A percentile compares a stretch with the other conserved stretches of the same genome.
Evolutionary conservation across 2,113 vertebrate genomes (phyloP).

Genomic region (Apeltes quadracus): DNA sequence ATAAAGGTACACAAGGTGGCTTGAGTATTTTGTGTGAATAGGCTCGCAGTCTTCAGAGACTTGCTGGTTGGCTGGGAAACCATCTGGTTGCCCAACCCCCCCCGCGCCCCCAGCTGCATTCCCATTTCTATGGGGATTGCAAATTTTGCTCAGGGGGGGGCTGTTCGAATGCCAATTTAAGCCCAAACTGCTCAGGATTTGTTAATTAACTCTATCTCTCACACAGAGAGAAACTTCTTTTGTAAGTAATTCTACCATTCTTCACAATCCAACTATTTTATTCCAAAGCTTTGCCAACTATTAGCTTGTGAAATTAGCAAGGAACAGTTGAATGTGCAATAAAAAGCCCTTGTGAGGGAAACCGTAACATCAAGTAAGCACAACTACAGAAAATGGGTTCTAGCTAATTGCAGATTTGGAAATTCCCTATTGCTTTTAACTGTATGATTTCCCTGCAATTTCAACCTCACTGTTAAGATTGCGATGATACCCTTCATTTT

Average conservation of each 20-base stretch:
- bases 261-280: slow-evolving; percentile 55
- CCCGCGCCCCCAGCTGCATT: slow-evolving; percentile 49
- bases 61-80: slow-evolving; percentile 68
- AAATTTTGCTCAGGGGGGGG: slow-evolving; percentile 30
- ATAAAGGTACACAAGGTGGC: slow-evolving; percentile 45
- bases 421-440: slow-evolving; percentile 8
- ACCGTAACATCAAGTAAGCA: slow-evolving; percentile 33
- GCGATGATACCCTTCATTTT: neutral
- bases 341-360: slow-evolving; percentile 30
- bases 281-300: slow-evolving; percentile 59
- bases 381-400: slow-evolving; percentile 18
- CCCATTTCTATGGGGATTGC: slow-evolving; percentile 62
- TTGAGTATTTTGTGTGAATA: slow-evolving; percentile 61
- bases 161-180: slow-evolving; percentile 57
- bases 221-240: slow-evolving; percentile 59
- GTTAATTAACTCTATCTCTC: slow-evolving; percentile 73
- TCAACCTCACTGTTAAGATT: slow-evolving; percentile 16
- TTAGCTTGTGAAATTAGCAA: slow-evolving; percentile 58
- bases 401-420: slow-evolving; percentile 6
- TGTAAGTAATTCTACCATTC: slow-evolving; percentile 62
- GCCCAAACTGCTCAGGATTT: slow-evolving; percentile 60
- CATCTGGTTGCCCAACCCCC: slow-evolving; percentile 69
- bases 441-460: slow-evolving; percentile 17
- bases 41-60: slow-evolving; percentile 57
- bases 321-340: slow-evolving; percentile 41